Percentiles rank a stretch among this genome's conserved stretches.
These are phyloP conservation scores for Chelonus insularis DNA, from an alignment of 1,140 invertebrate species.

Conservation along the genomic window DNA sequence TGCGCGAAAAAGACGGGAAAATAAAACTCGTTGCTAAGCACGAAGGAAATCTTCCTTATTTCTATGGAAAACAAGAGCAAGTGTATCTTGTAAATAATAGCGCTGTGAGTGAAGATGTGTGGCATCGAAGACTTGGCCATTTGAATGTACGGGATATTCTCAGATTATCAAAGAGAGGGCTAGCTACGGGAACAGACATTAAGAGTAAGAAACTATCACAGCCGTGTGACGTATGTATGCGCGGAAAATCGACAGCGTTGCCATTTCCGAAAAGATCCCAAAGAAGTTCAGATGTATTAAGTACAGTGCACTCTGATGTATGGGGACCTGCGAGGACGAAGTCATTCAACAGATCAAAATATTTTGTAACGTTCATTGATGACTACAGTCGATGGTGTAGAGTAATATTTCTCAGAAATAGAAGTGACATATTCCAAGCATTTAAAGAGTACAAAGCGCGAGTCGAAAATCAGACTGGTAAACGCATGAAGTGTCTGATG, in stretches of 20 bases:
- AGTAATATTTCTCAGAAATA: background rate
- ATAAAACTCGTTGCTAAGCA: slow-evolving; percentile 13
- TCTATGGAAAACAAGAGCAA: slow-evolving; percentile 4
- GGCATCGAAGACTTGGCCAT: slow-evolving; percentile 28
- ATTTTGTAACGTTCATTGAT: slow-evolving; percentile 4
- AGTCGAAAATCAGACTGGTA: background rate
- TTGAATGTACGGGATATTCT: slow-evolving; percentile 20
- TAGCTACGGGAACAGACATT: background rate
- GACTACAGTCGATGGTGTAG: background rate
- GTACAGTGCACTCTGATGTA: background rate
- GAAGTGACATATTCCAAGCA: background rate
- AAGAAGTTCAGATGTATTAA: background rate
- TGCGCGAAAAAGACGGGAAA: slow-evolving; percentile 5
- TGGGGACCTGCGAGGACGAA: slow-evolving; percentile 1
- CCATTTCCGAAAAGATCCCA: background rate
- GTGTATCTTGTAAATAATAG: background rate
- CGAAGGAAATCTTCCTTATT: slow-evolving; percentile 23
- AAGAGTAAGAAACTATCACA: background rate
- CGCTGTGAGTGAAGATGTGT: background rate
- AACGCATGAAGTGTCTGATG: background rate
- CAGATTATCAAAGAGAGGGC: background rate
- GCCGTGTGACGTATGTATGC: background rate
- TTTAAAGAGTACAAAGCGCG: background rate
- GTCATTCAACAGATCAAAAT: background rate
- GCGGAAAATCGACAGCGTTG: background rate